Evolutionary conservation across 2,888 invertebrate species (phyloP).

Genomic region (Agriopis marginaria): DNA sequence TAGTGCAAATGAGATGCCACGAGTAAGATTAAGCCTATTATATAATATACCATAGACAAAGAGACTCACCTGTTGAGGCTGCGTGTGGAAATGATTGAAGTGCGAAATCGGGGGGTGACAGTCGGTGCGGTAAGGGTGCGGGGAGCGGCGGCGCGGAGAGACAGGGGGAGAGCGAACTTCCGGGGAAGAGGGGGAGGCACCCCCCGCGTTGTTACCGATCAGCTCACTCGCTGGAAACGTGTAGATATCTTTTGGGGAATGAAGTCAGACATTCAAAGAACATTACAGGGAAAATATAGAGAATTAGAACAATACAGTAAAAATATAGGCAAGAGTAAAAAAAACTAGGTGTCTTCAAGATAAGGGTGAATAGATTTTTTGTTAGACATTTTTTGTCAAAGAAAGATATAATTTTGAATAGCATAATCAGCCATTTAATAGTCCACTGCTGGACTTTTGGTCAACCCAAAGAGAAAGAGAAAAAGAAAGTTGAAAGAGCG

Average conservation of each 20-base stretch:
- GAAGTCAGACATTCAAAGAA: slow-evolving; percentile 27
- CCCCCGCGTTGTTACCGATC: slow-evolving; percentile 59
- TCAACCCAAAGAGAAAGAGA: too few species aligned
- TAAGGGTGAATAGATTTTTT: too few species aligned
- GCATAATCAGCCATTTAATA: too few species aligned
- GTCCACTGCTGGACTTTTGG: too few species aligned
- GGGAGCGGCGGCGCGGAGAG: slow-evolving; percentile 75
- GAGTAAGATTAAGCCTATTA: neutral
- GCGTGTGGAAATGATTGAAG: slow-evolving; percentile 97
- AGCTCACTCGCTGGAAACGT: slow-evolving; percentile 62
- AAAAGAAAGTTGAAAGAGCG: too few species aligned
- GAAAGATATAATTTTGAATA: too few species aligned
- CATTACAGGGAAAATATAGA: neutral
- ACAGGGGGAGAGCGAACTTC: slow-evolving; percentile 77
- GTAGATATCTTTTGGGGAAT: slow-evolving; percentile 36
- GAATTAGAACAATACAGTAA: too few species aligned
- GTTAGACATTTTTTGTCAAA: too few species aligned
- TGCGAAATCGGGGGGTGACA: slow-evolving; percentile 88
- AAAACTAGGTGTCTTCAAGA: too few species aligned
- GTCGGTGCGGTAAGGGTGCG: slow-evolving; percentile 75
- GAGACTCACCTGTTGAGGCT: slow-evolving; percentile 91
- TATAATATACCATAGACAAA: neutral
- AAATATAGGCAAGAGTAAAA: too few species aligned
- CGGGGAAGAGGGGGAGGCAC: slow-evolving; percentile 69
- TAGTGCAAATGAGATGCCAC: neutral